Conservation (phyloP, 2,797 vertebrate species). For the Anabacerthia variegaticeps region DNA sequence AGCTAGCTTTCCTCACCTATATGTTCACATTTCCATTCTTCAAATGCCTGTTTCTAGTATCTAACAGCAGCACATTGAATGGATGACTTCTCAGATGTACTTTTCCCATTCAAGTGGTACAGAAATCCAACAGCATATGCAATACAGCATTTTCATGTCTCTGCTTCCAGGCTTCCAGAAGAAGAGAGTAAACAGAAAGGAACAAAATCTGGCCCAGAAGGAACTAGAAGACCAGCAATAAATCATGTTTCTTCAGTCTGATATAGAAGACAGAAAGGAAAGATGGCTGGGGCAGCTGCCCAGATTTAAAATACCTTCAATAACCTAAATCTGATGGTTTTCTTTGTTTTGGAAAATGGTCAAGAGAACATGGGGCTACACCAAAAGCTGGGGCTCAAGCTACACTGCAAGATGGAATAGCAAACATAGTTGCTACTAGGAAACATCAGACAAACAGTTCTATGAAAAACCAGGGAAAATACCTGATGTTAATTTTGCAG, state of each 20-base stretch:
- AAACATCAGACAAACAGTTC: not conserved
- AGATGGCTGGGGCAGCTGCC: not conserved
- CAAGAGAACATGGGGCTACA: not conserved
- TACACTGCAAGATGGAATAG: not conserved
- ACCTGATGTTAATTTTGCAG: slow-evolving; percentile 24
- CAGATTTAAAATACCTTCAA: not conserved
- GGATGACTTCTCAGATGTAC: not conserved
- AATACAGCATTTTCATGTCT: not conserved
- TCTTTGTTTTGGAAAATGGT: not conserved
- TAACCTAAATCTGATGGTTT: not conserved
- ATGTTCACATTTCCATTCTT: not conserved
- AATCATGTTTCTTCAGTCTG: not conserved
- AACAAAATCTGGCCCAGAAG: not conserved
- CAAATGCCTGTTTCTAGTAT: not conserved
- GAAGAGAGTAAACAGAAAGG: not conserved
- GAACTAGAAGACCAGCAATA: not conserved
- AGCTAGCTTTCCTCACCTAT: not conserved
- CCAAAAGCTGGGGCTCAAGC: not conserved
- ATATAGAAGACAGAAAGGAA: not conserved
- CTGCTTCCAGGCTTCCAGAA: not conserved
- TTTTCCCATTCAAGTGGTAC: not conserved
- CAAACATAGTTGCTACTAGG: not conserved
- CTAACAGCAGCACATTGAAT: not conserved
- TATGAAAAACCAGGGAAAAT: slow-evolving; percentile 45
- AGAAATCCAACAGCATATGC: not conserved